phyloP scores from a whole-genome alignment of 2,888 invertebrate species.

The Drosophila mettleri region DNA sequence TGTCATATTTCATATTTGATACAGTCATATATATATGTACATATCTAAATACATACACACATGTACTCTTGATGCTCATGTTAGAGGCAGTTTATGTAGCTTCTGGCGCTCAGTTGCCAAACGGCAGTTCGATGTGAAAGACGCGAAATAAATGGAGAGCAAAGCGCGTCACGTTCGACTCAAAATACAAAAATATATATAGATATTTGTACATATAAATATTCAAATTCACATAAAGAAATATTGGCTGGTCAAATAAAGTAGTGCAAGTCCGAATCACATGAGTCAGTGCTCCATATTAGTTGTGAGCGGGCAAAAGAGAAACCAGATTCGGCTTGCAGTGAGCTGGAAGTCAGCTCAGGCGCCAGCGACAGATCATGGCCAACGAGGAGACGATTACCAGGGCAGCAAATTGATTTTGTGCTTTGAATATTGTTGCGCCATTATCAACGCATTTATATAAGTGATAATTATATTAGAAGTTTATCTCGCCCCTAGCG shows the following conservation, averaged over 20 bases:
- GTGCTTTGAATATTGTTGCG: slow-evolving; percentile 75
- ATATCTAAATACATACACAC: background rate
- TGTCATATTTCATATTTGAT: slow-evolving; percentile 37
- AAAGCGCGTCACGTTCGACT: slow-evolving; percentile 25
- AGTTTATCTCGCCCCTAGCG: slow-evolving; percentile 48
- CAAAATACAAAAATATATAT: slow-evolving; percentile 4
- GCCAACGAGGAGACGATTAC: slow-evolving; percentile 23
- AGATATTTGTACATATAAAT: slow-evolving; percentile 7
- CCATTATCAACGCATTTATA: slow-evolving; percentile 77
- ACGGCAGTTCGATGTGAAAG: slow-evolving; percentile 66
- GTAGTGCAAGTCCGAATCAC: background rate
- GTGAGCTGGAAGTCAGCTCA: background rate
- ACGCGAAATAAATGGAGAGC: slow-evolving; percentile 47
- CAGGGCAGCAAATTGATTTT: slow-evolving; percentile 73
- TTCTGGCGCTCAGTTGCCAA: slow-evolving; percentile 68
- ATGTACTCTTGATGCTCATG: slow-evolving; percentile 15
- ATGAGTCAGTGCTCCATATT: background rate
- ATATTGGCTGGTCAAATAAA: slow-evolving; percentile 21
- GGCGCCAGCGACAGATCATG: slow-evolving; percentile 10
- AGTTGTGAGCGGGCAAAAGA: too few species aligned
- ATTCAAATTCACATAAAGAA: background rate
- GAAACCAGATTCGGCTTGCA: background rate
- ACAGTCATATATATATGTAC: background rate
- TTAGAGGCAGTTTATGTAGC: slow-evolving; percentile 39
- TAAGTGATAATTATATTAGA: slow-evolving; percentile 81